phyloP scores from a whole-genome alignment of 2,888 invertebrate genomes.

The Mellilla xanthometata region DNA sequence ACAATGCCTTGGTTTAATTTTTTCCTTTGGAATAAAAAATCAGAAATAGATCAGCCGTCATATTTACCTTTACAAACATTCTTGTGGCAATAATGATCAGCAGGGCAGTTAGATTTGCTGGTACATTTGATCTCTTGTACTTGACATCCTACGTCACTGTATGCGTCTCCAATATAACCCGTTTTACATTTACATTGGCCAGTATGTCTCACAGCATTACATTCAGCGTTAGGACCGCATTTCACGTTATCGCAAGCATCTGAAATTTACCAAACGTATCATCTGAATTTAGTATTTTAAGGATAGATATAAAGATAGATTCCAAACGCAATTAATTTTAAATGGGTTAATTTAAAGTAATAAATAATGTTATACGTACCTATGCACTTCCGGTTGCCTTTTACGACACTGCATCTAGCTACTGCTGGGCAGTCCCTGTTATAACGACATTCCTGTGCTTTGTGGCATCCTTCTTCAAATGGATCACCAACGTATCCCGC shows the following conservation, averaged over 20 bases:
- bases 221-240: slow-evolving; percentile 94
- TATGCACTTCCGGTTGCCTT: slow-evolving; percentile 90
- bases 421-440: slow-evolving; percentile 91
- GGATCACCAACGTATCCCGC: slow-evolving; percentile 92
- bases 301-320: no score
- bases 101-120: slow-evolving; percentile 87
- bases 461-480: slow-evolving; percentile 90
- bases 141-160: slow-evolving; percentile 88
- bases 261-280: slow-evolving; percentile 49
- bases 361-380: slow-evolving; percentile 54
- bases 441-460: slow-evolving; percentile 90
- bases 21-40: no score
- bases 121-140: slow-evolving; percentile 88
- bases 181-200: slow-evolving; percentile 90
- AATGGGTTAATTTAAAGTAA: no score
- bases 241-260: slow-evolving; percentile 90
- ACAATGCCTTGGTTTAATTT: no score
- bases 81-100: slow-evolving; percentile 91
- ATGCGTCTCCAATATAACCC: slow-evolving; percentile 90
- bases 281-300: no score
- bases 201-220: slow-evolving; percentile 88
- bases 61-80: slow-evolving; percentile 89
- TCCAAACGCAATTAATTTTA: no score
- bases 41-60: no score
- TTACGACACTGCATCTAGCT: slow-evolving; percentile 88